Base-by-base conservation (phyloP, 2,888 invertebrate genomes). In the Galeopsomyia nigrocyanea region DNA sequence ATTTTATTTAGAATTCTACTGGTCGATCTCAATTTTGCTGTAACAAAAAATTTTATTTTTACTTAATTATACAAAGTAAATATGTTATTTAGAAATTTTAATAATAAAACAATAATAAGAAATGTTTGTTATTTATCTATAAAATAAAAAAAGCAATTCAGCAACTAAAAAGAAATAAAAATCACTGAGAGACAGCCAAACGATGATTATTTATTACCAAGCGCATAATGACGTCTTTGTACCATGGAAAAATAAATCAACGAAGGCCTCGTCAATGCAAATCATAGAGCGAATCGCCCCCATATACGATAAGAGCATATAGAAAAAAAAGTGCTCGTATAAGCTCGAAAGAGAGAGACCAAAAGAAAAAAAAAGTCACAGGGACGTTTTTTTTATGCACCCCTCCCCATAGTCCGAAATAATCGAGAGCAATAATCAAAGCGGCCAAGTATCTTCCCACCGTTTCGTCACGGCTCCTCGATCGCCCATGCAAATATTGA, bases 401-500 rank as follows among this genome's bases (percentile, higher is more conserved):
- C 61, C 64, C 57, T 53, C 56, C 17, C 3, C n/a, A n/a, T n/a
- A 26, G n/a, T 6, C 3, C 69, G 49, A 58, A 67, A 72, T 72
- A 73, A 70, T 75, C 73, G 67, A 70, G 61, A 71, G 22, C 66
- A 68, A 70, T 73, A 68, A 75, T 72, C 56, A 55, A 17, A 19
- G 22, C 22, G 39, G 16, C 65, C 68, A 75, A 77, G 74, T 72
- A 73, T 77, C 77, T 79, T 79, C 77, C 78, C 79, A 77, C 70
- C 78, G 74, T 80, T 84, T 84, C 80, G 84, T 83, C 78, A 83
- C 80, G 82, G 82, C 71, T 80, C 75, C 83, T 84, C 78, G 79
- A 80, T 65, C 76, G 57, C 68, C 47, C 80, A 84, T 84, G 84
- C 85, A 84, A 85, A 85, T 84, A 83, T 80, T 80, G 81, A 79